Conservation (phyloP, 2,888 invertebrate species). For the Bedellia somnulentella region DNA sequence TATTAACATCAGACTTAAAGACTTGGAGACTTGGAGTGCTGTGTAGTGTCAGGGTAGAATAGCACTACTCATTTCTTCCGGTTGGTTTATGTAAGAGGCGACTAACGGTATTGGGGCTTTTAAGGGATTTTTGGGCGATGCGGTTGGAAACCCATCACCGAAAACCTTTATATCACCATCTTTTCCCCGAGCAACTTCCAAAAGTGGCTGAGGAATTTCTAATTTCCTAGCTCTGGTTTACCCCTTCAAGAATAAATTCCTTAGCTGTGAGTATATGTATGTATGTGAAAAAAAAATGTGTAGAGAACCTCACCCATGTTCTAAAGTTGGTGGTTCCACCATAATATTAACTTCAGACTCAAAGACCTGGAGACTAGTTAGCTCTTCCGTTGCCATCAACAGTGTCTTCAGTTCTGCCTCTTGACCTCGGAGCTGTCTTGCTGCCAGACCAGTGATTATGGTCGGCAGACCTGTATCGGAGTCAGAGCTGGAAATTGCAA, state of each 20-base stretch:
- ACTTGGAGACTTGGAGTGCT: constrained; percentile 23
- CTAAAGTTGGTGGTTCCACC: constrained; percentile 19
- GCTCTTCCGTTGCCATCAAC: constrained; percentile 32
- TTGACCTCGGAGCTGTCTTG: constrained; percentile 17
- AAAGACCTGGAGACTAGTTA: constrained; percentile 25
- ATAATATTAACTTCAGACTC: constrained; percentile 29
- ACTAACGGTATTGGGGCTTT: too few relatives aligned
- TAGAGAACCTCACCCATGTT: constrained; percentile 16
- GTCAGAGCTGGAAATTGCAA: constrained; percentile 29
- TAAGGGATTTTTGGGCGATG: too few relatives aligned
- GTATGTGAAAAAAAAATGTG: not conserved
- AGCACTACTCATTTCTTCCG: too few relatives aligned
- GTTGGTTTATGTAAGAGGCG: too few relatives aligned
- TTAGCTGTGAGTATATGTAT: too few relatives aligned
- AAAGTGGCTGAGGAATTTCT: too few relatives aligned
- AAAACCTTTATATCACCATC: too few relatives aligned
- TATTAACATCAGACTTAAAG: constrained; percentile 25
- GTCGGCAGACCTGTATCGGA: constrained; percentile 20
- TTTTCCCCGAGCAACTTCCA: too few relatives aligned
- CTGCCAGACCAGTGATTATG: constrained; percentile 14
- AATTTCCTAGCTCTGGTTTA: too few relatives aligned
- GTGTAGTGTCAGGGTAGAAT: too few relatives aligned
- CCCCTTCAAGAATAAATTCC: too few relatives aligned
- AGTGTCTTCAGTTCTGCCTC: constrained; percentile 19
- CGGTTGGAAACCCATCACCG: too few relatives aligned